These are phyloP conservation scores for Apostichopus californicus DNA, from an alignment of 35 echinoderm and acorn worm species.

Conservation along the genomic window DNA sequence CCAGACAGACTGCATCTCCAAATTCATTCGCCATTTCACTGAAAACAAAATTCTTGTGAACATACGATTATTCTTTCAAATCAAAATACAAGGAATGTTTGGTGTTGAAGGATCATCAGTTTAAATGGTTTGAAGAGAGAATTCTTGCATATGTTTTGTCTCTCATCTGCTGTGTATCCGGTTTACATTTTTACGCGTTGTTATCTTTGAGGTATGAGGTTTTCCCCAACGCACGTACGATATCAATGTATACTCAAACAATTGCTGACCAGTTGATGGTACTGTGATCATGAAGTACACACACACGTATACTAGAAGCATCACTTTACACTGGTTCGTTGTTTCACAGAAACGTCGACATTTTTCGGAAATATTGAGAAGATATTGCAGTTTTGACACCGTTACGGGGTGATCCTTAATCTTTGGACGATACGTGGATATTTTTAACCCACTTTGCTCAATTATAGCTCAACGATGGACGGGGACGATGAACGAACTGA, in stretches of 20 bases:
- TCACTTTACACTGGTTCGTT: conserved; percentile 58
- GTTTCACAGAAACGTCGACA: conserved; percentile 67
- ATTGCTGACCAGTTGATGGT: background rate
- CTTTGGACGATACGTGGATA: background rate
- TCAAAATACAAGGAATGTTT: too few species aligned
- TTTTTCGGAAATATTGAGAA: conserved; percentile 77
- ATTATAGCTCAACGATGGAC: conserved; percentile 58
- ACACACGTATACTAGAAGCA: background rate
- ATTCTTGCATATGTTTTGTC: background rate
- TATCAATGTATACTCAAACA: background rate
- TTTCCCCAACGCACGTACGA: conserved; percentile 6
- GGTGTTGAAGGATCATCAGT: background rate
- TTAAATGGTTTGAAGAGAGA: background rate
- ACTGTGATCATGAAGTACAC: conserved; percentile 17
- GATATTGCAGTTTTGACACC: conserved; percentile 85
- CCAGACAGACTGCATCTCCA: background rate
- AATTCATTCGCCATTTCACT: background rate
- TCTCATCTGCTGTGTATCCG: background rate
- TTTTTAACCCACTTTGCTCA: background rate
- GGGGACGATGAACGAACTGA: conserved; percentile 87
- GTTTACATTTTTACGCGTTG: conserved; percentile 18
- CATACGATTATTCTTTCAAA: too few species aligned
- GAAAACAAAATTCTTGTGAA: too few species aligned
- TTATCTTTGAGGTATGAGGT: background rate
- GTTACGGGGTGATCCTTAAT: conserved; percentile 68